phyloP scores from a whole-genome alignment of 2,797 vertebrate species.

The Pseudomugil gertrudae region DNA sequence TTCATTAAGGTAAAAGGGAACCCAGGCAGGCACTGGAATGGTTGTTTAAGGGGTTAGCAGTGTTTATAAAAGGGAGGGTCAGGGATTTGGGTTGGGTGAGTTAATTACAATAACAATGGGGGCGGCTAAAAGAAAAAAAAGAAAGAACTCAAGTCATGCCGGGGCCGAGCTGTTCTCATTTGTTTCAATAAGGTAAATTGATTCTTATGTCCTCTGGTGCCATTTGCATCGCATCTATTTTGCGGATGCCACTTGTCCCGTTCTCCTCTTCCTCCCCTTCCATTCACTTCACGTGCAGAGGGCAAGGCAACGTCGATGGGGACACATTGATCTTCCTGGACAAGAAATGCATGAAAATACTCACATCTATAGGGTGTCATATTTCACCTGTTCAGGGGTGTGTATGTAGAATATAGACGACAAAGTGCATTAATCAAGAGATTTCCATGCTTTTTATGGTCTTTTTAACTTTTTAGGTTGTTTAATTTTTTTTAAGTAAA shows the following conservation, averaged over 20 bases:
- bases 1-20: slow-evolving; percentile 84
- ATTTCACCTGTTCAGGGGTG: slow-evolving; percentile 25
- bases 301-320: slow-evolving; percentile 64
- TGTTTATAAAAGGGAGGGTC: slow-evolving; percentile 61
- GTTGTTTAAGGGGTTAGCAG: slow-evolving; percentile 41
- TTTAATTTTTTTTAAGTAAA: neutral
- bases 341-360: slow-evolving; percentile 35
- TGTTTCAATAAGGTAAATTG: slow-evolving; percentile 86
- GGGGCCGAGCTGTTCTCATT: slow-evolving; percentile 77
- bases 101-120: slow-evolving; percentile 83
- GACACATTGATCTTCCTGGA: slow-evolving; percentile 68
- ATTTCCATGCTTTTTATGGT: slow-evolving; percentile 1
- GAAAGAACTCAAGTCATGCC: slow-evolving; percentile 48
- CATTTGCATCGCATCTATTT: slow-evolving; percentile 82
- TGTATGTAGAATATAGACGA: slow-evolving; percentile 18
- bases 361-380: neutral
- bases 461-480: neutral
- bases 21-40: slow-evolving; percentile 38
- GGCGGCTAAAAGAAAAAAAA: slow-evolving; percentile 60
- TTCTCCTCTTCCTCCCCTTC: slow-evolving; percentile 50
- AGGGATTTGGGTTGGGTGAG: slow-evolving; percentile 70
- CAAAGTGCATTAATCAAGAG: neutral
- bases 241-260: slow-evolving; percentile 59
- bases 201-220: slow-evolving; percentile 80
- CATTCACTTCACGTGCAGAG: slow-evolving; percentile 67